Evolutionary conservation across 2,888 invertebrate species (phyloP), one percentile per base, ranked within the genome.

Genomic region (Dryobotodes eremita): DNA sequence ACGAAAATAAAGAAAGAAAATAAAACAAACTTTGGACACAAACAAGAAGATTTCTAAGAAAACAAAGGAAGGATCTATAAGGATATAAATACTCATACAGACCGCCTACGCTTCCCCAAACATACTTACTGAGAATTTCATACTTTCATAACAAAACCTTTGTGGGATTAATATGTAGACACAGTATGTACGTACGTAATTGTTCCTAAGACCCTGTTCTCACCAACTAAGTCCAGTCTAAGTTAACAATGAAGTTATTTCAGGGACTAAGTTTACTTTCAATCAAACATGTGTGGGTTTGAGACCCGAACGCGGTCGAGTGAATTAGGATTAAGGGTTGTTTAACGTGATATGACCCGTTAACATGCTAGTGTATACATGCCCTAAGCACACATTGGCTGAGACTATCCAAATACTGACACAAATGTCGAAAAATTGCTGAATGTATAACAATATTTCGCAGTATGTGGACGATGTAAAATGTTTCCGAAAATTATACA

Each of bases 161-260:
- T 50, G 55, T 78, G 26, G 11, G 36, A 20, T 57, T n/a, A 59
- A 36, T 26, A 76, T 11, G 17, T 31, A 77, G 3, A 46, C 20
- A 55, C 23, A 75, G 23, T 61, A 66, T 82, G 20, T 79, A 48
- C 20, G 11, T 31, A 48, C 26, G 17, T 82, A 86, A 76, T 71
- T 77, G 61, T 74, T 66, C 36, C 53, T 64, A 81, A 70, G 61
- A 72, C 31, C 48, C 61, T 36, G 57, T 61, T 42, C 48, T 70
- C 57, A 20, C 53, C 53, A 11, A 61, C 20, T 59, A 64, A 74
- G 62, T 70, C 59, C 61, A 46, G 55, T 66, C 66, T 64, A 71
- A 86, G 77, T 86, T 77, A 77, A 85, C 84, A 84, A 85, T 77
- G 53, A 66, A 84, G 75, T 78, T 86, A 74, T 86, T 83, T 80